Conservation (phyloP, 1,140 invertebrate genomes). For the Drosophila sp. region DNA sequence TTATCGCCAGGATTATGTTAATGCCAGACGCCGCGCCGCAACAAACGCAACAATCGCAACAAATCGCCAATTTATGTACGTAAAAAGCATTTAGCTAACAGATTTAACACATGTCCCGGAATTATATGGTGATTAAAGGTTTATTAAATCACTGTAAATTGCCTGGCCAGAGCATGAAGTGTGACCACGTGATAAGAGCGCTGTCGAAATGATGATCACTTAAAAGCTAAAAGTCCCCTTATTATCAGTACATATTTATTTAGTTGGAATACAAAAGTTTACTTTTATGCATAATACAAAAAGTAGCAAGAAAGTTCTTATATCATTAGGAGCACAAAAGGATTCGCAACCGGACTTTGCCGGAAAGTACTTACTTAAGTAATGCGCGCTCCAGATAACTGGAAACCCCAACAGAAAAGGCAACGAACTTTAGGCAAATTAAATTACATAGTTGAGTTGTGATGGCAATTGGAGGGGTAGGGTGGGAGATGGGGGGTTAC, state of each 20-base stretch:
- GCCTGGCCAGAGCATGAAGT: not conserved
- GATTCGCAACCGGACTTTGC: constrained; percentile 53
- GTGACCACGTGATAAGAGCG: not conserved
- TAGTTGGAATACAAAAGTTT: constrained; percentile 5
- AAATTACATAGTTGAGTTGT: constrained; percentile 77
- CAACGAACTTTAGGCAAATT: constrained; percentile 77
- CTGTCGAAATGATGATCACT: constrained; percentile 1
- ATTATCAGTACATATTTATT: too few species aligned
- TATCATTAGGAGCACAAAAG: constrained; percentile 69
- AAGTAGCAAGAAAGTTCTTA: constrained; percentile 59
- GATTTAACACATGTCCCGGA: constrained; percentile 75
- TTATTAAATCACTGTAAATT: constrained; percentile 29
- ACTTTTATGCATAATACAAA: constrained; percentile 20
- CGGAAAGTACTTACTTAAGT: constrained; percentile 32
- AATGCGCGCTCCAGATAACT: constrained; percentile 24
- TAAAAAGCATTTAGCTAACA: constrained; percentile 69
- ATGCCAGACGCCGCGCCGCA: constrained; percentile 46
- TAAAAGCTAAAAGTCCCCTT: not conserved
- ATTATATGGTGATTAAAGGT: constrained; percentile 47
- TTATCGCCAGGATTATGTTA: constrained; percentile 80
- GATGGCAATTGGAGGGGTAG: constrained; percentile 20
- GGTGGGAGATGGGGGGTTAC: not conserved
- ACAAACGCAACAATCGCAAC: constrained; percentile 35
- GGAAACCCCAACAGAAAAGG: constrained; percentile 41
- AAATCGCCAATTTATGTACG: constrained; percentile 78